Evolutionary conservation across 1,140 invertebrate genomes (phyloP), one percentile per base, ranked within the genome.

Genomic region (Microplitis mediator): DNA sequence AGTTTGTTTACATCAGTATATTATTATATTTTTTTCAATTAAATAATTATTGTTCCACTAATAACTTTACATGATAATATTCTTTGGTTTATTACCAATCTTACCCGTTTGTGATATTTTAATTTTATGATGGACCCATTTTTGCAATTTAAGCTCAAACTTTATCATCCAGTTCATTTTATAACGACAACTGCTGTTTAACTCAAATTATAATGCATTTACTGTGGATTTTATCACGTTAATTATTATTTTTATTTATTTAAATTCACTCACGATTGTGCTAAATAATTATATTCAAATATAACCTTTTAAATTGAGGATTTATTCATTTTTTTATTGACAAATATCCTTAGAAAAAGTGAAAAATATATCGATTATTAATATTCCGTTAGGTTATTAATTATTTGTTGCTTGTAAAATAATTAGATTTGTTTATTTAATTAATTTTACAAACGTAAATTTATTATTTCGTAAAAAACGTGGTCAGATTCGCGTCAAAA

Each of bases 61-160:
- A 80, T 84, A 81, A 88, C 88, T 84, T 74, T 76, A 70, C 85
- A 85, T 84, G 80, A 82, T 79, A 81, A 86, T 86, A 83, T 88
- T 84, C 77, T 82, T 84, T 76, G 76, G 73, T 67, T 75, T 81
- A 76, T 35, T 69, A 76, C 71, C 75, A 69, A 80, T 78, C 80
- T 87, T 85, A 5, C 3, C 23, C 56, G 23, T 58, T 9, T 4
- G 23, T 23, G 56, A 23, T 88, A 88, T 88, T 76, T 75, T 79
- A 86, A 88, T 88, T 92, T 88, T 77, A 73, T 85, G 85, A 88
- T 86, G 88, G 90, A 92, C 91, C 92, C 92, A 90, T 93, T 93
- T 93, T 92, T 84, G 89, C 85, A 92, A 93, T 90, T 91, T 92
- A 79, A 86, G 81, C 86, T 89, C 87, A 85, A 91, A 92, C 88